Evolutionary conservation across 2,113 vertebrate species (phyloP).

Genomic region (Lampris incognitus): DNA sequence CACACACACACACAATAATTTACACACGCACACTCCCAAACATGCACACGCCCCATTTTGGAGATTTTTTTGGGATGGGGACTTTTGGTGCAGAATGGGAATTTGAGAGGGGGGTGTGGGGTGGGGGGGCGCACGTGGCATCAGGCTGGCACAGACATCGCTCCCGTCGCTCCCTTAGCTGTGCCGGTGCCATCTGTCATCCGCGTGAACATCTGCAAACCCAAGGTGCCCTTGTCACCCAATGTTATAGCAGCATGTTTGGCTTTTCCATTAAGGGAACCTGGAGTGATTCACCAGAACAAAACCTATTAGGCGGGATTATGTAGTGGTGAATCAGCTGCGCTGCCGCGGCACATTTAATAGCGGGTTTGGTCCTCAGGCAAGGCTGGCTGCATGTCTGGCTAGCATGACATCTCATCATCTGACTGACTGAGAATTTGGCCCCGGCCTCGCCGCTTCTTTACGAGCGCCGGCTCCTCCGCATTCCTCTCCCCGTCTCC

Average conservation of each 20-base stretch:
- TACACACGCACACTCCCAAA: slow-evolving; percentile 9
- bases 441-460: slow-evolving; percentile 55
- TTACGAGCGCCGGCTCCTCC: slow-evolving; percentile 63
- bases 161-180: slow-evolving; percentile 80
- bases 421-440: slow-evolving; percentile 69
- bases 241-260: slow-evolving; percentile 80
- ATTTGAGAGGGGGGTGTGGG: slow-evolving; percentile 45
- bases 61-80: slow-evolving; percentile 50
- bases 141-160: slow-evolving; percentile 79
- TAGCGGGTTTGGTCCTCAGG: slow-evolving; percentile 66
- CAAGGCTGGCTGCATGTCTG: slow-evolving; percentile 63
- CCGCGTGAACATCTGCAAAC: slow-evolving; percentile 85
- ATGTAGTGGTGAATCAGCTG: slow-evolving; percentile 68
- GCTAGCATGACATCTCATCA: slow-evolving; percentile 72
- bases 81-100: slow-evolving; percentile 55
- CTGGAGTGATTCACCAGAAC: slow-evolving; percentile 74
- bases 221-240: slow-evolving; percentile 89
- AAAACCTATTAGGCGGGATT: slow-evolving; percentile 65
- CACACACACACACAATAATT: background rate
- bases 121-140: slow-evolving; percentile 74
- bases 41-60: slow-evolving; percentile 31
- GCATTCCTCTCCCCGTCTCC: slow-evolving; percentile 57
- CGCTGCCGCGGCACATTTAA: slow-evolving; percentile 61
- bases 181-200: slow-evolving; percentile 85
- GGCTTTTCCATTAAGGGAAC: slow-evolving; percentile 81